phyloP scores from a whole-genome alignment of 2,113 vertebrate genomes.

The Athene cunicularia region DNA sequence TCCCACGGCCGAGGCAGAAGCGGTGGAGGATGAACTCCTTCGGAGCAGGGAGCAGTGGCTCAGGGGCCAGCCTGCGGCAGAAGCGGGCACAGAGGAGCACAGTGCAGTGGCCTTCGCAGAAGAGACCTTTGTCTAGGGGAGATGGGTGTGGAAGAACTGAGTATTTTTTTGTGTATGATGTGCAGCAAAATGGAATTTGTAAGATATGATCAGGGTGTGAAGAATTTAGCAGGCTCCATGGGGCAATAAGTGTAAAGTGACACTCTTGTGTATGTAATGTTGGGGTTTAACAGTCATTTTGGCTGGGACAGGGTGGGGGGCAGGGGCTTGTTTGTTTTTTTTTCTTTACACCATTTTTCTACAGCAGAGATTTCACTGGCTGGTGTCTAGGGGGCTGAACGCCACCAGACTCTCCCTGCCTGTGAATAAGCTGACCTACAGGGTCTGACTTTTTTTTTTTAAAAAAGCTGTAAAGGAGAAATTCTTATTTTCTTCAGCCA shows the following conservation, averaged over 20 bases:
- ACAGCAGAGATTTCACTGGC: neutral
- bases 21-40: slow-evolving; percentile 56
- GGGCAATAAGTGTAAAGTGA: neutral
- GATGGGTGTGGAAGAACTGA: neutral
- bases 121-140: slow-evolving; percentile 70
- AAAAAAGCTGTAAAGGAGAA: neutral
- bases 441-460: neutral
- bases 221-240: neutral
- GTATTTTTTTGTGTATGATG: neutral
- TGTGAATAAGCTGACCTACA: neutral
- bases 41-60: slow-evolving; percentile 60
- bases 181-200: slow-evolving; percentile 13
- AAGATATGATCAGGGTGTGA: slow-evolving; percentile 15
- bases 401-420: neutral
- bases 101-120: neutral
- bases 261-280: neutral
- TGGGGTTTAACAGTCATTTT: neutral
- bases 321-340: neutral
- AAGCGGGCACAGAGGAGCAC: neutral
- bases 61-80: neutral
- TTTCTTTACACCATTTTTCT: neutral
- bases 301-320: rapidly evolving
- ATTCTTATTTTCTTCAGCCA: neutral
- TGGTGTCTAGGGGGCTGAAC: neutral
- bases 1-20: neutral